Evolutionary conservation across 1,140 invertebrate genomes (phyloP), one percentile per base, ranked within the genome.

Genomic region (Lucilia sericata): DNA sequence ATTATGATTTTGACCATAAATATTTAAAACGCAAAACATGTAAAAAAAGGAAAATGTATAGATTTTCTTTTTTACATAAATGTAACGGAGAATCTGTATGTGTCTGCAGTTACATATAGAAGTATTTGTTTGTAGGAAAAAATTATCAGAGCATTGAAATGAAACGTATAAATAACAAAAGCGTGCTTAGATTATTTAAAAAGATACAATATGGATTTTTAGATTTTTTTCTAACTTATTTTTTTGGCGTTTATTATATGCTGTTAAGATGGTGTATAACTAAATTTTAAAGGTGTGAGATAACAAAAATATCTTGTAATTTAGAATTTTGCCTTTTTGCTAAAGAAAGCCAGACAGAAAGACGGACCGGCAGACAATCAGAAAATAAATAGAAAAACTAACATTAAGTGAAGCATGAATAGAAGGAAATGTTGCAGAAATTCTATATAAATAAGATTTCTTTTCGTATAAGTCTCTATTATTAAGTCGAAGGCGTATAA

Each of bases 111-210:
- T n/a, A n/a, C n/a, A n/a, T n/a, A n/a, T 42, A 3, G 1, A 30
- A 30, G 3, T 30, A 30, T 30, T 30, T 30, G 3, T 42, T 42
- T 55, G 12, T 55, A 4, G 51, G 49, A 2, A 19, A 70, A 70
- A 70, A 70, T 70, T 70, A 70, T 70, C 60, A 70, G 60, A 70
- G 60, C 60, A 70, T 70, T 70, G 60, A 70, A 70, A 70, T 70
- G 60, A 70, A 70, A 70, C 60, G 19, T 70, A 70, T 70, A 70
- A 70, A 70, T 70, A 70, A 70, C 60, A 70, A 70, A 70, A 21
- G 8, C 60, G 60, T 70, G 60, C 60, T 21, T 10, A 70, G 60
- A 70, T 70, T 70, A 55, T 55, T 55, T 55, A 55, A 55, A 55
- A 55, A 55, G 51, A 55, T 55, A 55, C 51, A 55, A 55, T 55